Evolutionary conservation across 2,797 vertebrate genomes (phyloP).

Genomic region (Triplophysa yarkandensis): DNA sequence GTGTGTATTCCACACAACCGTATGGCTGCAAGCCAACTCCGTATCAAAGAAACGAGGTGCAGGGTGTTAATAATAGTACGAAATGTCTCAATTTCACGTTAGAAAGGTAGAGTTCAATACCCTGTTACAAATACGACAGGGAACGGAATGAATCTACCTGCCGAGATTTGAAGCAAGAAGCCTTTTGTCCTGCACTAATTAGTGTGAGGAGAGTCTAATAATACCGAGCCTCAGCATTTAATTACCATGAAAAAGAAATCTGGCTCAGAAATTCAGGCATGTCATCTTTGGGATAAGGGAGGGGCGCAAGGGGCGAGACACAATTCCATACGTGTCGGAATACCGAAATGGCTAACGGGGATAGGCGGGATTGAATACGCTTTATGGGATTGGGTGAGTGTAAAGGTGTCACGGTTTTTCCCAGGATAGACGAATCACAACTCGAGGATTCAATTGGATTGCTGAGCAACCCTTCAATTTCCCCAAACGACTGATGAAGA

Average conservation of each 20-base stretch:
- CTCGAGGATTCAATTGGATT: conserved; percentile 20
- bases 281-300: conserved; percentile 13
- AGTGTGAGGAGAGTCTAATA: conserved; percentile 26
- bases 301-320: not conserved
- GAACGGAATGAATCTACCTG: conserved; percentile 29
- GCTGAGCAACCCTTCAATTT: conserved; percentile 10
- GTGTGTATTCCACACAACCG: conserved; percentile 13
- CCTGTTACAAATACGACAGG: conserved; percentile 36
- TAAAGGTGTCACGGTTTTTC: conserved; percentile 36
- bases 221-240: conserved; percentile 31
- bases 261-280: conserved; percentile 21
- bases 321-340: conserved; percentile 23
- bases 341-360: conserved; percentile 30
- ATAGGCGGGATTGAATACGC: not conserved
- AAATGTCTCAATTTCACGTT: conserved; percentile 37
- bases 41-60: not conserved
- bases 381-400: conserved; percentile 24
- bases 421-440: conserved; percentile 34
- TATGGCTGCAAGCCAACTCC: not conserved
- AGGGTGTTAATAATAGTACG: conserved; percentile 42
- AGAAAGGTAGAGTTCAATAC: conserved; percentile 39
- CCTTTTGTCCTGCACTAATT: conserved; percentile 45
- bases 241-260: conserved; percentile 17
- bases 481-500: not conserved
- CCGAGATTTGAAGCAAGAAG: conserved; percentile 37